These are phyloP conservation scores for Calliphora vomitoria DNA, from an alignment of 2,888 invertebrate species.

Conservation along the genomic window DNA sequence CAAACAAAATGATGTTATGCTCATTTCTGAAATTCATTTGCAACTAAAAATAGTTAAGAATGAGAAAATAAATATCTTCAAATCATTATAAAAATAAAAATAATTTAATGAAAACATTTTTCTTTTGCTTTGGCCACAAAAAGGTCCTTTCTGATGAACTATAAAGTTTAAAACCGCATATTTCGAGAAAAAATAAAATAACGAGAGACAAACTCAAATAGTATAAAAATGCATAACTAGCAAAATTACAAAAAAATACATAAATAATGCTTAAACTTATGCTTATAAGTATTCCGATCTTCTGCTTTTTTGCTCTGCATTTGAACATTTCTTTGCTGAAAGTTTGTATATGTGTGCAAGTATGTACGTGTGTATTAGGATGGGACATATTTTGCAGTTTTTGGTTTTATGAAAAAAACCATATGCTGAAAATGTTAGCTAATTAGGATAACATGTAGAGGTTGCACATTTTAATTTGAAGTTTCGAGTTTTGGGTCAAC, in stretches of 20 bases:
- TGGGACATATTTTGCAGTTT: too few species aligned
- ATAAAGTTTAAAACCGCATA: constrained; percentile 30
- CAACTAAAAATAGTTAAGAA: background rate
- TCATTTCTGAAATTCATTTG: too few species aligned
- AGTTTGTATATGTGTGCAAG: background rate
- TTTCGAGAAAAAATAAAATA: background rate
- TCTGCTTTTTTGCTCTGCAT: background rate
- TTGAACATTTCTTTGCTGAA: constrained; percentile 11
- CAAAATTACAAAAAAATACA: constrained; percentile 53
- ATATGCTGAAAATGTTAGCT: too few species aligned
- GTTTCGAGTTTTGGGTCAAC: too few species aligned
- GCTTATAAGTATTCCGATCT: constrained; percentile 37
- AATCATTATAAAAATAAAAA: background rate
- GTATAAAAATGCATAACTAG: constrained; percentile 42
- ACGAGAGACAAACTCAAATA: constrained; percentile 3
- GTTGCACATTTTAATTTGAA: too few species aligned
- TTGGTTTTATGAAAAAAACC: too few species aligned
- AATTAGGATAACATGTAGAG: too few species aligned
- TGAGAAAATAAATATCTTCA: background rate
- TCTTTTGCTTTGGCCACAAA: background rate
- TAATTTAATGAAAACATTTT: background rate
- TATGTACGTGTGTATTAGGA: background rate
- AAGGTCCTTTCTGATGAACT: background rate
- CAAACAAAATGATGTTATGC: too few species aligned
- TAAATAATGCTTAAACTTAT: constrained; percentile 60